These are phyloP conservation scores for Lepidocyrtoides sp. DNA, from an alignment of 2,888 invertebrate genomes.

Conservation along the genomic window DNA sequence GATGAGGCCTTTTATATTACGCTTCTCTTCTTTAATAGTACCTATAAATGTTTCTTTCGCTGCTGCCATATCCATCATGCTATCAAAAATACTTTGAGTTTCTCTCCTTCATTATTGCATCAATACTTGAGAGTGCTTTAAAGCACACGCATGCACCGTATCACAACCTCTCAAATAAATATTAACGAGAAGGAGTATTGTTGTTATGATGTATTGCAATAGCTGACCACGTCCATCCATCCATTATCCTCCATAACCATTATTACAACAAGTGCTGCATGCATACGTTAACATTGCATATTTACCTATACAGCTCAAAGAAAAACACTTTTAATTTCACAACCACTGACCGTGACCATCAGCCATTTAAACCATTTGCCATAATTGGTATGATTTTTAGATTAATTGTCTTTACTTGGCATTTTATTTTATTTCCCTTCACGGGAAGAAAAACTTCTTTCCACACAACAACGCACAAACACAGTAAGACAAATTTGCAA, in stretches of 20 bases:
- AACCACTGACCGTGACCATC: conserved; percentile 80
- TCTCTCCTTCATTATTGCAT: conserved; percentile 27
- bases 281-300: too few species aligned
- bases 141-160: not conserved
- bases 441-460: conserved; percentile 7
- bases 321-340: conserved; percentile 77
- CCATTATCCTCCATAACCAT: not conserved
- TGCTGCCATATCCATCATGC: not conserved
- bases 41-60: not conserved
- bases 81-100: not conserved
- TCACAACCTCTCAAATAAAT: not conserved
- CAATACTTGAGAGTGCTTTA: conserved; percentile 25
- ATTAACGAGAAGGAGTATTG: not conserved
- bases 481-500: conserved; percentile 56
- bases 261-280: conserved; percentile 6
- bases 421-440: conserved; percentile 66
- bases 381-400: conserved; percentile 79
- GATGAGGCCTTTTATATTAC: conserved; percentile 11
- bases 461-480: not conserved
- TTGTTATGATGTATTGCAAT: not conserved
- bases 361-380: conserved; percentile 73
- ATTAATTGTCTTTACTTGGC: conserved; percentile 77
- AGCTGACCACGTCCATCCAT: conserved; percentile 5
- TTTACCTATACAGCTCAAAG: conserved; percentile 5
- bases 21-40: conserved; percentile 31